These are phyloP conservation scores for Pogonophryne albipinna DNA, from an alignment of 2,797 vertebrate species.

Conservation along the genomic window DNA sequence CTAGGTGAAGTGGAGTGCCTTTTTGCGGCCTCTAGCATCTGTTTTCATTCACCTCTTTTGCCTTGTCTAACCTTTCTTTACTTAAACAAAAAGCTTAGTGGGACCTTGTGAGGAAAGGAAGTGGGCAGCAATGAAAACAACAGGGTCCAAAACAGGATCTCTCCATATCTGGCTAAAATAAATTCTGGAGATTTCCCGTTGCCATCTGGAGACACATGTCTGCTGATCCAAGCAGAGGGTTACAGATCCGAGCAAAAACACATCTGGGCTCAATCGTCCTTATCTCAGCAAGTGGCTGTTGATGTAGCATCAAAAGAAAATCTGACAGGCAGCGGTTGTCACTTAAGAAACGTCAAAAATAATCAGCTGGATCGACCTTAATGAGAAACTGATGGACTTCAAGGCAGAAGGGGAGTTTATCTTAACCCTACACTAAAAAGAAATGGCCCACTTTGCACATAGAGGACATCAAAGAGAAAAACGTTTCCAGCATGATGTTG, in stretches of 20 bases:
- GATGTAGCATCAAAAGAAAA: slow-evolving; percentile 71
- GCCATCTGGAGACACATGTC: slow-evolving; percentile 65
- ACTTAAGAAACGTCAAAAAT: slow-evolving; percentile 53
- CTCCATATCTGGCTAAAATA: slow-evolving; percentile 40
- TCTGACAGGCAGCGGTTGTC: slow-evolving; percentile 47
- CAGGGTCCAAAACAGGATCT: slow-evolving; percentile 53
- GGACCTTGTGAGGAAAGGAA: slow-evolving; percentile 58
- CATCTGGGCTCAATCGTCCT: slow-evolving; percentile 73
- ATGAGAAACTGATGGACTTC: slow-evolving; percentile 65
- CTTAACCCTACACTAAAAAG: not conserved
- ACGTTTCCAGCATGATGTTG: slow-evolving; percentile 8
- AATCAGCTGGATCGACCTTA: slow-evolving; percentile 51
- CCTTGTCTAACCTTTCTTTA: slow-evolving; percentile 58
- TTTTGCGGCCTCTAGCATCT: slow-evolving; percentile 45
- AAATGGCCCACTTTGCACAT: not conserved
- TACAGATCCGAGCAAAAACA: slow-evolving; percentile 48
- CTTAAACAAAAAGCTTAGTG: slow-evolving; percentile 53
- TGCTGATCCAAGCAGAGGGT: slow-evolving; percentile 48
- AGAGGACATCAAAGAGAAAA: slow-evolving; percentile 38
- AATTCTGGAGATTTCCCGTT: slow-evolving; percentile 41
- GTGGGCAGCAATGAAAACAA: slow-evolving; percentile 73
- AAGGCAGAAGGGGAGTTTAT: slow-evolving; percentile 38
- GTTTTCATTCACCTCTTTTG: slow-evolving; percentile 61
- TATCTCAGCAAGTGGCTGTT: slow-evolving; percentile 50
- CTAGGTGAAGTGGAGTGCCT: slow-evolving; percentile 8